phyloP scores from a whole-genome alignment of 2,888 invertebrate species.

The Rosalia funebris region DNA sequence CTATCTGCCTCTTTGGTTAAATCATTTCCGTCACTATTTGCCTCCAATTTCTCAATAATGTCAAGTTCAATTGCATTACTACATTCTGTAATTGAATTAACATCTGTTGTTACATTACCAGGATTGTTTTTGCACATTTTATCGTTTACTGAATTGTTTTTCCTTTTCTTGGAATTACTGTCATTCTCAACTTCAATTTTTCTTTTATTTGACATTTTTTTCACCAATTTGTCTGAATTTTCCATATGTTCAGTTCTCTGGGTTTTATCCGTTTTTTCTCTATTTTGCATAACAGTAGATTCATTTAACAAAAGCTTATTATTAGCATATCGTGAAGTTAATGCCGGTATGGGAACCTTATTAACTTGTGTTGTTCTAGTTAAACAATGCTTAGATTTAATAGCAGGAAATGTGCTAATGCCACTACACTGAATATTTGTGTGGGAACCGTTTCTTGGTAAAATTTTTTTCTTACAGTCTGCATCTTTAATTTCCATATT shows the following conservation, averaged over 20 bases:
- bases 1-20: background rate
- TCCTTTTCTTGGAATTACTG: slow-evolving; percentile 27
- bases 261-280: background rate
- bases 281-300: slow-evolving; percentile 31
- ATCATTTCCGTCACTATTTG: background rate
- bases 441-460: slow-evolving; percentile 14
- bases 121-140: slow-evolving; percentile 23
- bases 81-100: background rate
- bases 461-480: slow-evolving; percentile 6
- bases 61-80: background rate
- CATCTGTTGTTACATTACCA: background rate
- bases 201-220: slow-evolving; percentile 28
- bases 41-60: background rate
- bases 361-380: slow-evolving; percentile 61
- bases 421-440: background rate
- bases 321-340: slow-evolving; percentile 55
- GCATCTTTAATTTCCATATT: background rate
- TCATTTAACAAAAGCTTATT: slow-evolving; percentile 28
- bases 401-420: slow-evolving; percentile 15
- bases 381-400: slow-evolving; percentile 49
- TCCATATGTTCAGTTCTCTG: background rate
- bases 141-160: slow-evolving; percentile 30
- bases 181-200: slow-evolving; percentile 27
- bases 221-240: slow-evolving; percentile 25
- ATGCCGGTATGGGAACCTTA: slow-evolving; percentile 63